Evolutionary conservation across 2,113 vertebrate species (phyloP).

Genomic region (Semicossyphus pulcher): DNA sequence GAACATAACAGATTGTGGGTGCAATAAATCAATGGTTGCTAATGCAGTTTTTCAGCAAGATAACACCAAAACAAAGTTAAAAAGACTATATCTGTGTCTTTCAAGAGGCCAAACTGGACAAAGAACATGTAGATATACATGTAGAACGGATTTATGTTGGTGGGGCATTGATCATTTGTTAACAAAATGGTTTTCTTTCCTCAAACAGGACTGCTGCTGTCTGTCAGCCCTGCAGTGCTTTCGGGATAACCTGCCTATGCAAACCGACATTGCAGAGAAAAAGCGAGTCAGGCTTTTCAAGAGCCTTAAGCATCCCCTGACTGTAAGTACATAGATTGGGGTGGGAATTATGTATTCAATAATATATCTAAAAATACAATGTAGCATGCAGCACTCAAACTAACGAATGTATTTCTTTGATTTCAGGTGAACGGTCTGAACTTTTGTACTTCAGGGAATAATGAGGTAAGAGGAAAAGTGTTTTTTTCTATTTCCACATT

Average conservation of each 20-base stretch:
- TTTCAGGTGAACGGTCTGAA: slow-evolving; percentile 54
- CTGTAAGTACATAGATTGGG: slow-evolving; percentile 63
- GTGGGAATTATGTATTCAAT: not conserved
- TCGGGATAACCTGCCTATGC: rapidly evolving
- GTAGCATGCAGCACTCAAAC: not conserved
- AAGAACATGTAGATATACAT: not conserved
- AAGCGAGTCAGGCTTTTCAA: not conserved
- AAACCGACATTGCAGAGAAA: rapidly evolving
- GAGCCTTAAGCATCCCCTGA: not conserved
- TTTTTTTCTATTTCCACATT: not conserved
- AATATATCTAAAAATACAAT: too few species aligned
- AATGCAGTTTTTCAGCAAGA: not conserved
- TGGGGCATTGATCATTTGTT: not conserved
- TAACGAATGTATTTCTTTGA: not conserved
- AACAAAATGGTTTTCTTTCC: not conserved
- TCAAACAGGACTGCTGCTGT: slow-evolving; percentile 72
- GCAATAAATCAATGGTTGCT: too few species aligned
- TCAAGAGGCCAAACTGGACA: too few species aligned
- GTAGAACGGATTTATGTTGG: too few species aligned
- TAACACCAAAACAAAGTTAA: not conserved
- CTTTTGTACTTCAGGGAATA: slow-evolving; percentile 3
- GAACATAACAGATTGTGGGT: not conserved
- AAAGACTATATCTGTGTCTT: too few species aligned
- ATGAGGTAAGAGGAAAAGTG: slow-evolving; percentile 33
- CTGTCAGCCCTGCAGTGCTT: slow-evolving; percentile 73